A percentile compares a stretch with the other conserved stretches of the same genome.
These are phyloP conservation scores for Yponomeuta malinellus DNA, from an alignment of 2,888 invertebrate genomes.

Conservation along the genomic window DNA sequence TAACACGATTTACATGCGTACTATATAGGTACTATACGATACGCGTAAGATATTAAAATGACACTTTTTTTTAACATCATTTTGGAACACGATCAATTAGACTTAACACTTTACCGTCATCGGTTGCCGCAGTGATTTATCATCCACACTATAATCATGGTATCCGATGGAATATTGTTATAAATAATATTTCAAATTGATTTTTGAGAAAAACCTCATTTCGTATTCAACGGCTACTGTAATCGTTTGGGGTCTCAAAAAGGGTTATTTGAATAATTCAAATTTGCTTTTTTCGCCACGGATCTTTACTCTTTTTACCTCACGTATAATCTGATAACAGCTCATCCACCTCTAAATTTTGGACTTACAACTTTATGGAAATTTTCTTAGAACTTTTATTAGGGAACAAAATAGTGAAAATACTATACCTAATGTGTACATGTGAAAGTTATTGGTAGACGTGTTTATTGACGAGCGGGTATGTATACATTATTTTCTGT, in stretches of 20 bases:
- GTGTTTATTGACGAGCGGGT: too few relatives aligned
- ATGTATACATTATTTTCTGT: too few relatives aligned
- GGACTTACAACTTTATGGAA: too few relatives aligned
- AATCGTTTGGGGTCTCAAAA: neutral
- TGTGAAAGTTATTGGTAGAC: too few relatives aligned
- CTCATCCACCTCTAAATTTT: too few relatives aligned
- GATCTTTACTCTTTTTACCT: neutral
- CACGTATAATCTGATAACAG: too few relatives aligned
- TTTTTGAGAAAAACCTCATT: neutral
- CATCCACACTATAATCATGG: neutral
- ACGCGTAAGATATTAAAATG: neutral
- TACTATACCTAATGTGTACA: too few relatives aligned
- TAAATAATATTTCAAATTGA: neutral
- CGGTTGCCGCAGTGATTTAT: neutral
- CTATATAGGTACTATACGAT: neutral
- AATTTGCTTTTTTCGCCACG: neutral
- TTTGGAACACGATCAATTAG: neutral
- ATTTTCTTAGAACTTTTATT: too few relatives aligned
- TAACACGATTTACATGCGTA: neutral
- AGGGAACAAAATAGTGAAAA: too few relatives aligned
- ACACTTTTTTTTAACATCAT: neutral
- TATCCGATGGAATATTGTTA: neutral
- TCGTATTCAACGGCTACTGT: neutral
- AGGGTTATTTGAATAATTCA: neutral
- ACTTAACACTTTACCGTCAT: conserved; percentile 1